Evolutionary conservation across 2,888 invertebrate genomes (phyloP).

Genomic region (Alentia gelatinosa): DNA sequence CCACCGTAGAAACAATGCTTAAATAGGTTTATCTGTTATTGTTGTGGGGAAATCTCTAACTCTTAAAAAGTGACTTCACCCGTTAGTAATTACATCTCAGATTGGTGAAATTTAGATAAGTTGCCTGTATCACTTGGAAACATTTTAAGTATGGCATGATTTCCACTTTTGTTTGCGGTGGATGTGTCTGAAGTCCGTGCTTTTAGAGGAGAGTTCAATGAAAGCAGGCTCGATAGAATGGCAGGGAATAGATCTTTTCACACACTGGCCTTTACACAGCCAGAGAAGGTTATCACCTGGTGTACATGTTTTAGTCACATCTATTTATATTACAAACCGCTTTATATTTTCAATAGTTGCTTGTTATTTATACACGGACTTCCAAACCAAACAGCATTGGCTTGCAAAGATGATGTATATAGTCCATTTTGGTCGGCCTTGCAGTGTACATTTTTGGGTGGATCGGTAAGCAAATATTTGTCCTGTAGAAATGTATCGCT

Average conservation of each 20-base stretch:
- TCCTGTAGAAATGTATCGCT: too few species aligned
- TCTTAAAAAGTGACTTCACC: too few species aligned
- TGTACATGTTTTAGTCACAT: background rate
- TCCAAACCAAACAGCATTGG: background rate
- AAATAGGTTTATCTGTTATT: too few species aligned
- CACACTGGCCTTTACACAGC: background rate
- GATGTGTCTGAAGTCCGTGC: background rate
- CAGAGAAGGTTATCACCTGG: background rate
- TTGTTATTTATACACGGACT: background rate
- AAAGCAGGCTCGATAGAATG: background rate
- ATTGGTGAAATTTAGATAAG: too few species aligned
- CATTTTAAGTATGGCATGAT: background rate
- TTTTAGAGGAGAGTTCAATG: background rate
- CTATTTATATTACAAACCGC: background rate
- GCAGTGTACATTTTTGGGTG: too few species aligned
- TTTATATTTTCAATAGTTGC: background rate
- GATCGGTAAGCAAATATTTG: too few species aligned
- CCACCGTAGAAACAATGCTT: too few species aligned
- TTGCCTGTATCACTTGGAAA: background rate
- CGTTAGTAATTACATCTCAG: too few species aligned
- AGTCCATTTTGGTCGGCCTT: too few species aligned
- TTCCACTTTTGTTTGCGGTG: background rate
- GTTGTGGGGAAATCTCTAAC: too few species aligned
- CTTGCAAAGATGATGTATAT: background rate
- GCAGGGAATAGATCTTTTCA: background rate